A percentile compares a stretch with the other conserved stretches of the same genome.
Evolutionary conservation across 1,140 invertebrate species (phyloP).

Genomic region (Anoplophora glabripennis): DNA sequence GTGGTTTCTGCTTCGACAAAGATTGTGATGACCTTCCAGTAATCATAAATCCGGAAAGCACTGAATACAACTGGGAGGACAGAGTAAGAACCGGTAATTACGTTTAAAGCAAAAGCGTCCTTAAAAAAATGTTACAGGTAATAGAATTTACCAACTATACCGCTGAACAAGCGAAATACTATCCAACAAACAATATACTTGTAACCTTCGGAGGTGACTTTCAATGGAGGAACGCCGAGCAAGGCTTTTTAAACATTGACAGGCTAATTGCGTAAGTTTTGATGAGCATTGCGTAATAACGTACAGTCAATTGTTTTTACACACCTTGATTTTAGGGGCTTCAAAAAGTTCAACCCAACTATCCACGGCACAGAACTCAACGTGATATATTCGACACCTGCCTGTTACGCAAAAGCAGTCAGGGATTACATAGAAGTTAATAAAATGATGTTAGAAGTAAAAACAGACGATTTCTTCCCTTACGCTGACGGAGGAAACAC

Average conservation of each 20-base stretch:
- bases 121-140: slow-evolving; percentile 45
- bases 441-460: slow-evolving; percentile 26
- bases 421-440: slow-evolving; percentile 57
- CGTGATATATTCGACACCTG: slow-evolving; percentile 92
- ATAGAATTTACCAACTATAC: slow-evolving; percentile 57
- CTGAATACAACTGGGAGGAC: slow-evolving; percentile 67
- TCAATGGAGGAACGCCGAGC: slow-evolving; percentile 78
- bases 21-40: slow-evolving; percentile 80
- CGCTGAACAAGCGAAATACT: slow-evolving; percentile 48
- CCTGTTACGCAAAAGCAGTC: slow-evolving; percentile 86
- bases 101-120: background rate
- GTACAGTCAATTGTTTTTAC: too few species aligned
- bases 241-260: slow-evolving; percentile 86
- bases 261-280: slow-evolving; percentile 80
- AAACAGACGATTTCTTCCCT: slow-evolving; percentile 74
- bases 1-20: slow-evolving; percentile 87
- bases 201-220: slow-evolving; percentile 95
- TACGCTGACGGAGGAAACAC: slow-evolving; percentile 82
- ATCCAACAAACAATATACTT: slow-evolving; percentile 71
- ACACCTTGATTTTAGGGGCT: too few species aligned
- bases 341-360: background rate
- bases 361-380: slow-evolving; percentile 72
- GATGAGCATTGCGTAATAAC: slow-evolving; percentile 83
- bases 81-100: slow-evolving; percentile 54
- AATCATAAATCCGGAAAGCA: slow-evolving; percentile 68